These are phyloP conservation scores for Drosophila obscura DNA, from an alignment of 1,140 invertebrate genomes.

Conservation along the genomic window DNA sequence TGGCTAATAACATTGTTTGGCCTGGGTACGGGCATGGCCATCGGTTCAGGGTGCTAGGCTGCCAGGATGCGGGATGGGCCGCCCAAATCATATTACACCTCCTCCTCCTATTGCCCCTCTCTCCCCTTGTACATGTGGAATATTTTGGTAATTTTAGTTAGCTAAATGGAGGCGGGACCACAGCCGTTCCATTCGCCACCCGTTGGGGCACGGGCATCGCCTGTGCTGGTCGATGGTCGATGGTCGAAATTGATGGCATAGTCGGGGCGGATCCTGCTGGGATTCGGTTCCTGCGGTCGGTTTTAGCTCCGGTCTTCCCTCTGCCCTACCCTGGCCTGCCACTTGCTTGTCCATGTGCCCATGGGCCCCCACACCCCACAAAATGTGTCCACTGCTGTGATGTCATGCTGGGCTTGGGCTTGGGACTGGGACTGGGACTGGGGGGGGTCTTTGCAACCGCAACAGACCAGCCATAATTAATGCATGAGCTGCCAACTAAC, in stretches of 20 bases:
- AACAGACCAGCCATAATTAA: slow-evolving; percentile 81
- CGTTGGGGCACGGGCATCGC: neutral
- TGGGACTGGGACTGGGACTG: slow-evolving; percentile 19
- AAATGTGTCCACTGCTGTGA: slow-evolving; percentile 30
- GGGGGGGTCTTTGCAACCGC: slow-evolving; percentile 55
- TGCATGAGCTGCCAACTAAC: slow-evolving; percentile 74
- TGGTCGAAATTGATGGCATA: slow-evolving; percentile 38
- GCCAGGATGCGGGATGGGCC: neutral
- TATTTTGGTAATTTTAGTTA: slow-evolving; percentile 67
- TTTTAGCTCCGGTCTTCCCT: no score
- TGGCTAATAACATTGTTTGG: slow-evolving; percentile 53
- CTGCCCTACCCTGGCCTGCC: no score
- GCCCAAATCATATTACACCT: slow-evolving; percentile 54
- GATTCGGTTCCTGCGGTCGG: no score
- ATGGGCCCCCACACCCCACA: neutral
- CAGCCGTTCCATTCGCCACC: slow-evolving; percentile 16
- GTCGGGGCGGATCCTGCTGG: no score
- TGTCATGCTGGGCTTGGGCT: slow-evolving; percentile 26
- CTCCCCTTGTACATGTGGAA: slow-evolving; percentile 13
- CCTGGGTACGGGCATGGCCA: neutral
- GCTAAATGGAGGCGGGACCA: slow-evolving; percentile 67
- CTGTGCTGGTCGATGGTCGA: no score
- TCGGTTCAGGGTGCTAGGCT: neutral
- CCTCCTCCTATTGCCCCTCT: neutral
- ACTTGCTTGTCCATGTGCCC: neutral